Evolutionary conservation across 1,140 invertebrate genomes (phyloP), one percentile per base, ranked within the genome.

Genomic region (Agrypnia vestita): DNA sequence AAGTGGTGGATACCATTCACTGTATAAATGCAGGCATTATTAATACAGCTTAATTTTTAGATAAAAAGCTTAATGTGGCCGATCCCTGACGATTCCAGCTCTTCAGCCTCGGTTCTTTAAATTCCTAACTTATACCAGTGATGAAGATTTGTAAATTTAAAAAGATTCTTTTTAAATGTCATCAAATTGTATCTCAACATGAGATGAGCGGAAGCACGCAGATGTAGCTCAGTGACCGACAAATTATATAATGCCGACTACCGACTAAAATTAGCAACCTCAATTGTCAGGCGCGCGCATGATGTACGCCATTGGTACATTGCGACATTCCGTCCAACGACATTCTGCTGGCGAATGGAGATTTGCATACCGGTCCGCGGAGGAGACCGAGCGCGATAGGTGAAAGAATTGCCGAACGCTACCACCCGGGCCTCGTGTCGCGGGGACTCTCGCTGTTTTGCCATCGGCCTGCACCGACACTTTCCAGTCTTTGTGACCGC

Each of bases 341-440:
- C 61, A 64, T 64, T 64, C 61, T 49, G 13, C 64, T 9, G 64
- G 43, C 19, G 43, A 47, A 47, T 49, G 46, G 10, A 64, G n/a
- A 69, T 69, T 69, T 69, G 15, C 64, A 69, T 69, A 69, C 64
- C 64, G 64, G 64, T 69, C 17, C 64, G 3, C 13, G 13, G 46
- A 69, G 44, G n/a, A 17, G 64, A 69, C 15, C 64, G 15, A 47
- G n/a, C 19, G 10, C n/a, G 35, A 17, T 13, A 44, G 64, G 64
- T 47, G 44, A 69, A 69, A 69, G 64, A 69, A 69, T 69, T 46
- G 64, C 64, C 64, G 46, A 69, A 69, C 19, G 19, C 44, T n/a
- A 47, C 43, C 64, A 35, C 43, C 6, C 1, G 17, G 59, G 8
- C 19, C 21, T 17, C 21, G 17, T 12, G 12, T 8, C 11, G 43